Evolutionary conservation across 2,113 vertebrate genomes (phyloP), one percentile per base, ranked within the genome.

Genomic region (Hemiprocne comata): DNA sequence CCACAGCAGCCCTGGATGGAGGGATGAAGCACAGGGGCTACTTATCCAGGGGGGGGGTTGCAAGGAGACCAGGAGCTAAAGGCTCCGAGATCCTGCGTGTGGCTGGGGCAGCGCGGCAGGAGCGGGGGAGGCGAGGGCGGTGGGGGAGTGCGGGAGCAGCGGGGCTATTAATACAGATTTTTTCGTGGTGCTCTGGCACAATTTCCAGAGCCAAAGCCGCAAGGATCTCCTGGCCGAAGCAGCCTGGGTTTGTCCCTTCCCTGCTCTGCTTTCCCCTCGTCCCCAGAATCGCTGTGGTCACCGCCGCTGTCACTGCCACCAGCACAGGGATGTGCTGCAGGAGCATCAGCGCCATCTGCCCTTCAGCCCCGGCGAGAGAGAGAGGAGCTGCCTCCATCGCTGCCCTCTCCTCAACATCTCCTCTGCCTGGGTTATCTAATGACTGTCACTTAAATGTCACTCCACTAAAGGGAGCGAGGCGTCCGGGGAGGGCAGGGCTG

Each of bases 391-490:
- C 65, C 33, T 40, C 61, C 51, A 12, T 40, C 89, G 23, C 94
- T 65, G 72, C 85, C 44, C 77, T 23, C 38, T 60, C 80, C 48
- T 7, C 16, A 67, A 60, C 77, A 17, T 4, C 60, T 15, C 18
- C 84, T 61, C 72, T 4, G 14, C 67, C 62, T 9, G 61, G 38
- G 58, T 92, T 95, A 82, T 38, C 91, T 87, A 91, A 89, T 9
- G 84, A 19, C 46, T 48, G 46, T 20, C 86, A 16, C 42, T 60
- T 29, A 89, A 93, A 93, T 93, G 89, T 94, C 95, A 80, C 93
- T 28, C 58, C 58, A 10, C 65, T 53, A 34, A 89, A 29, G n/a
- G 80, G 50, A 87, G 77, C 44, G 14, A 55, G 2, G 61, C 19
- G 4, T 33, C 53, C 7, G 1, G 53, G 46, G 48, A 36, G 85